Evolutionary conservation across 2,888 invertebrate species (phyloP).

Genomic region (Nemotelus nigrinus): DNA sequence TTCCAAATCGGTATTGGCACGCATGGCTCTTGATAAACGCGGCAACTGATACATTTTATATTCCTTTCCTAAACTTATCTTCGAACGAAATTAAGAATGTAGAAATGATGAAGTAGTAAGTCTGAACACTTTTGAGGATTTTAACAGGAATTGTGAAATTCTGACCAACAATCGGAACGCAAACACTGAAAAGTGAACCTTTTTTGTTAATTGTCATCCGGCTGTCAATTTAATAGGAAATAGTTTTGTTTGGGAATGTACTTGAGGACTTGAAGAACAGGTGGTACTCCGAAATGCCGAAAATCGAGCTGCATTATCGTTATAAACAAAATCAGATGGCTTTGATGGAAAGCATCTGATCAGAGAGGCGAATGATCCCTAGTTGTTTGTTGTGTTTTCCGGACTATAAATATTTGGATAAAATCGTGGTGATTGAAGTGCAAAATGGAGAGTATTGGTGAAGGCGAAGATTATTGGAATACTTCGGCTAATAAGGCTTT

Average conservation of each 20-base stretch:
- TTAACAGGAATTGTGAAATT: slow-evolving; percentile 25
- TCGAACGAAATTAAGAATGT: no score
- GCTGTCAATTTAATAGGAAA: slow-evolving; percentile 17
- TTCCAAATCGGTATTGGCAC: slow-evolving; percentile 71
- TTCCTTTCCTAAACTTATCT: background rate
- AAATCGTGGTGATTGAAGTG: background rate
- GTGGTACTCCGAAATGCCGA: slow-evolving; percentile 15
- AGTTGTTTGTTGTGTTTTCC: background rate
- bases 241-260: slow-evolving; percentile 2
- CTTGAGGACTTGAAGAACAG: background rate
- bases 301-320: slow-evolving; percentile 19
- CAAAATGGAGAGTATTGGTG: slow-evolving; percentile 60
- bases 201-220: background rate
- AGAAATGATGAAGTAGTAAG: no score
- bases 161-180: background rate
- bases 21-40: slow-evolving; percentile 72
- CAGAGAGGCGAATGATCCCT: background rate
- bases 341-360: slow-evolving; percentile 13
- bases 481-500: slow-evolving; percentile 77
- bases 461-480: slow-evolving; percentile 83
- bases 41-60: slow-evolving; percentile 64
- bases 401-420: background rate
- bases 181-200: background rate
- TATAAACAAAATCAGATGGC: slow-evolving; percentile 9
- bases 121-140: background rate